Percentiles rank a stretch among this genome's conserved stretches.
phyloP scores from a whole-genome alignment of 2,888 invertebrate species.

The Arrhopalites spinosus region DNA sequence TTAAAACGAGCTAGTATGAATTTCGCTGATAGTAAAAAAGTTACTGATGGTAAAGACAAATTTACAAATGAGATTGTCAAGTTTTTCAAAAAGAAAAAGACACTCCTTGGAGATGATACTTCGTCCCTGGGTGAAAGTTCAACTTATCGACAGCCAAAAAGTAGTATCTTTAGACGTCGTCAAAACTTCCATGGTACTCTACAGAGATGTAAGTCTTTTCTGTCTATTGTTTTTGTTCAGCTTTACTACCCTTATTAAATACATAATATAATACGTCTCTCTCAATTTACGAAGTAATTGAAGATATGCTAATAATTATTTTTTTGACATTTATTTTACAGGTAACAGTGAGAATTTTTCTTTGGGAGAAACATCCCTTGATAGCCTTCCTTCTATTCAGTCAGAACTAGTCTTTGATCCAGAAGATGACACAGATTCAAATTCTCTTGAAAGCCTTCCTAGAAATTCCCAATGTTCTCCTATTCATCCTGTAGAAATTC shows the following conservation, averaged over 20 bases:
- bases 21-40: slow-evolving; percentile 28
- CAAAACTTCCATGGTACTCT: slow-evolving; percentile 21
- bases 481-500: not conserved
- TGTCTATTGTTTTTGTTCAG: too few species aligned
- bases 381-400: slow-evolving; percentile 51
- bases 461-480: slow-evolving; percentile 2
- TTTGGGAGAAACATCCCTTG: slow-evolving; percentile 50
- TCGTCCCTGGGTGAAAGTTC: slow-evolving; percentile 10
- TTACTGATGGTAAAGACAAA: slow-evolving; percentile 36
- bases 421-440: slow-evolving; percentile 21
- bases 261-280: too few species aligned
- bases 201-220: slow-evolving; percentile 45
- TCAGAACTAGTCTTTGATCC: slow-evolving; percentile 49
- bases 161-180: slow-evolving; percentile 21
- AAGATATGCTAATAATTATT: too few species aligned
- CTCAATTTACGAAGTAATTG: too few species aligned
- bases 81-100: slow-evolving; percentile 48
- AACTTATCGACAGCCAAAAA: slow-evolving; percentile 15
- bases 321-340: too few species aligned
- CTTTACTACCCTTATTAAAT: too few species aligned
- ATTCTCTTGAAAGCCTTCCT: slow-evolving; percentile 31
- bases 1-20: slow-evolving; percentile 50
- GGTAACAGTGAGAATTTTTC: slow-evolving; percentile 56
- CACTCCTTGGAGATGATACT: slow-evolving; percentile 10
- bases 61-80: slow-evolving; percentile 49